Conservation (phyloP, 2,888 invertebrate species). For the Cenopis cana region DNA sequence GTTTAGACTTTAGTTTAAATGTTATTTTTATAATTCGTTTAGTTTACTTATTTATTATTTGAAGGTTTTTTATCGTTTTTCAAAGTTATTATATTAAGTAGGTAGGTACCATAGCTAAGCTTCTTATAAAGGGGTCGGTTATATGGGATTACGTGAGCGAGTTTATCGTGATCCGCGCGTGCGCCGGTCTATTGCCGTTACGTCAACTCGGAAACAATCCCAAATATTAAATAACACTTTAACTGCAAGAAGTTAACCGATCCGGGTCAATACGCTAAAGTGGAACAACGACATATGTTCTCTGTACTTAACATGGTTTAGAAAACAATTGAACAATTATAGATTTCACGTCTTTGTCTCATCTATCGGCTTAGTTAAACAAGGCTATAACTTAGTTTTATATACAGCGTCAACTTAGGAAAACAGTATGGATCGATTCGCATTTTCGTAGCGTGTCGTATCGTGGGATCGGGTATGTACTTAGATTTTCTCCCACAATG, state of each 20-base stretch:
- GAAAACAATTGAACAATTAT: slow-evolving; percentile 14
- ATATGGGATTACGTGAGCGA: slow-evolving; percentile 35
- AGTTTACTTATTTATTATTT: too few species aligned
- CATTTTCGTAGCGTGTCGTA: slow-evolving; percentile 4
- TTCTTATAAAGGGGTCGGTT: background rate
- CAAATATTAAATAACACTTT: slow-evolving; percentile 43
- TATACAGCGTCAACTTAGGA: background rate
- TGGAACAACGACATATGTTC: slow-evolving; percentile 13
- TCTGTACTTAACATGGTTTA: slow-evolving; percentile 34
- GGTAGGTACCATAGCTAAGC: background rate
- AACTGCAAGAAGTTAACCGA: background rate
- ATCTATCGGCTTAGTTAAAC: slow-evolving; percentile 7
- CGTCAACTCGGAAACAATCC: slow-evolving; percentile 41
- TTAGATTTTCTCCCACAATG: background rate
- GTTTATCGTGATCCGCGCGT: slow-evolving; percentile 18
- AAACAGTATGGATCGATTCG: background rate
- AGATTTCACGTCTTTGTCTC: slow-evolving; percentile 18
- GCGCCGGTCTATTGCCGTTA: slow-evolving; percentile 30
- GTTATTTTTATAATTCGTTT: too few species aligned
- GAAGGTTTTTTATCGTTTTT: too few species aligned
- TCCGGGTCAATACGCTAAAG: slow-evolving; percentile 25
- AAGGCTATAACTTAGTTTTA: background rate
- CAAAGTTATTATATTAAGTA: background rate
- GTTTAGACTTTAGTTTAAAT: too few species aligned
- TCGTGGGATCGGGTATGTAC: background rate